Evolutionary conservation across 2,113 vertebrate genomes (phyloP).

Genomic region (Mobula birostris): DNA sequence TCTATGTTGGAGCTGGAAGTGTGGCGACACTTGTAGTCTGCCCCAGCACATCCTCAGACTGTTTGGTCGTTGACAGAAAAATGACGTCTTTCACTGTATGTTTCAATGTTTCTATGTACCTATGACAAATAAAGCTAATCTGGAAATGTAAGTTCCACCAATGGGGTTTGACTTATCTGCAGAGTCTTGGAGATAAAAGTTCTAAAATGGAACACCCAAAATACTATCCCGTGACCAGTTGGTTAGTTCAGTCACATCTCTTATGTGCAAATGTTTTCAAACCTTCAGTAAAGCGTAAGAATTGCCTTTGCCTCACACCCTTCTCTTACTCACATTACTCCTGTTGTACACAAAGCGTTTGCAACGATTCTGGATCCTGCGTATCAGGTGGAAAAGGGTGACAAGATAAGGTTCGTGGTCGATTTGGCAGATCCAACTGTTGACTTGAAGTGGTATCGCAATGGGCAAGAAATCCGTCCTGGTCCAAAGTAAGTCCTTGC

Average conservation of each 20-base stretch:
- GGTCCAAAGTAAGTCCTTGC: conserved; percentile 79
- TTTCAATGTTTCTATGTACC: no score
- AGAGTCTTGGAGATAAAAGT: not conserved
- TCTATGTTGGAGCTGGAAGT: no score
- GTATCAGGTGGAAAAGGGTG: conserved; percentile 92
- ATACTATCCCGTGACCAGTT: not conserved
- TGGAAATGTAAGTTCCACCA: not conserved
- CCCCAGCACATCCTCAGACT: no score
- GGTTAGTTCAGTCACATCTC: not conserved
- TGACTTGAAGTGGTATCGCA: conserved; percentile 99
- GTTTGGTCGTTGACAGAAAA: no score
- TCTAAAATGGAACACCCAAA: not conserved
- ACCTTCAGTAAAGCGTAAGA: not conserved
- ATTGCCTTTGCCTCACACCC: not conserved
- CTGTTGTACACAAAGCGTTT: conserved; percentile 68
- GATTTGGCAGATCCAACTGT: conserved; percentile 92
- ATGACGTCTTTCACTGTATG: no score
- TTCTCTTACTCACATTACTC: not conserved
- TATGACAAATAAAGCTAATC: no score
- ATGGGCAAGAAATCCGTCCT: conserved; percentile 92
- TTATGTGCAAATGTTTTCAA: not conserved
- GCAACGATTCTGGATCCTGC: conserved; percentile 88
- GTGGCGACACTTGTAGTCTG: no score
- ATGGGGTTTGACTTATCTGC: not conserved
- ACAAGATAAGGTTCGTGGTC: conserved; percentile 80